phyloP scores from a whole-genome alignment of 2,797 vertebrate genomes.

The Sebastes trivittatus region DNA sequence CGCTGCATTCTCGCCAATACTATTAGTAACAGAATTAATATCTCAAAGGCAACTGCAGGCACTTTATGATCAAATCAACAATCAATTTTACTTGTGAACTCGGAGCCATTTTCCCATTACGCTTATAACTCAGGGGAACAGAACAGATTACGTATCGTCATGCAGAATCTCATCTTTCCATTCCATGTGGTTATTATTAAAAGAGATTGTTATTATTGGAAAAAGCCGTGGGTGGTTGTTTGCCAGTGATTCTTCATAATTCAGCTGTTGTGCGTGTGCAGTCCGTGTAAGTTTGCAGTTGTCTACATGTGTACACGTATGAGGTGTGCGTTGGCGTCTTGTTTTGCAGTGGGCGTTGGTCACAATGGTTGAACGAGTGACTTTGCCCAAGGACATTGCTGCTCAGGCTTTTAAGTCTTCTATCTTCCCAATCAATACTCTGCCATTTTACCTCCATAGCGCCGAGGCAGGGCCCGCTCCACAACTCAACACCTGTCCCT shows the following conservation, averaged over 20 bases:
- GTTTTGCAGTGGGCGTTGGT: neutral
- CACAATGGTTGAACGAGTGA: constrained; percentile 11
- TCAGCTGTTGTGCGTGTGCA: neutral
- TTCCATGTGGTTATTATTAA: constrained; percentile 43
- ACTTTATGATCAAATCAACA: constrained; percentile 56
- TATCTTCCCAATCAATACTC: constrained; percentile 61
- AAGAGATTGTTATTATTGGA: constrained; percentile 49
- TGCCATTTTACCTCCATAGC: constrained; percentile 52
- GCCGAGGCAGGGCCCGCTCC: neutral
- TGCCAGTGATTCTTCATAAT: constrained; percentile 12
- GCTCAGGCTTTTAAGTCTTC: constrained; percentile 43
- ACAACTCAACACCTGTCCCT: constrained; percentile 57
- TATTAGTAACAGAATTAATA: constrained; percentile 32
- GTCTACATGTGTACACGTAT: neutral
- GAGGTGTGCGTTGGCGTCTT: neutral
- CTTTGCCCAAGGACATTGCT: constrained; percentile 52
- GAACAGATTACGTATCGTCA: constrained; percentile 32
- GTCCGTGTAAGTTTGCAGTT: neutral
- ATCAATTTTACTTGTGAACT: constrained; percentile 44
- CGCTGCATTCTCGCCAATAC: neutral
- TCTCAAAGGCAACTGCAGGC: constrained; percentile 28
- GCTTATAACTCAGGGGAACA: constrained; percentile 44
- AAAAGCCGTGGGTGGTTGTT: constrained; percentile 41
- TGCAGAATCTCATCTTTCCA: constrained; percentile 31
- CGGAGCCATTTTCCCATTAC: constrained; percentile 39